Evolutionary conservation across 1,140 invertebrate genomes (phyloP).

Genomic region (Drosophila parvula): DNA sequence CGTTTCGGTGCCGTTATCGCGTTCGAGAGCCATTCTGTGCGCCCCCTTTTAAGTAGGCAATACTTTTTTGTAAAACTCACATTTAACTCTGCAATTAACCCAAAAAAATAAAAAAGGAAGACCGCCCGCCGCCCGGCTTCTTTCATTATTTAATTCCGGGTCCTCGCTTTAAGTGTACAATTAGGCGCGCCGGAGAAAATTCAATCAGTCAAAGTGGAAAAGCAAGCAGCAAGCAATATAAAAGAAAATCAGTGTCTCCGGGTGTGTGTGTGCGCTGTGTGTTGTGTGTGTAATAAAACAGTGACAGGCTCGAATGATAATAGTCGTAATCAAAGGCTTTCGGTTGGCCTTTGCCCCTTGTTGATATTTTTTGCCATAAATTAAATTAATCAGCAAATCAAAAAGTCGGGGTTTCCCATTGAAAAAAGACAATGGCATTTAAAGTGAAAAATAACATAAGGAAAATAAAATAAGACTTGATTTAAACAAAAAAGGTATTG

Average conservation of each 20-base stretch:
- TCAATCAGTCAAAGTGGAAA: slow-evolving; percentile 46
- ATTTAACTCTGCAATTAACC: slow-evolving; percentile 48
- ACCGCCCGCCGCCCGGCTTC: not conserved
- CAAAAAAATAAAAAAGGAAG: slow-evolving; percentile 8
- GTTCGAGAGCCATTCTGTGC: slow-evolving; percentile 13
- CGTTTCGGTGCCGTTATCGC: slow-evolving; percentile 36
- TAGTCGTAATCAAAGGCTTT: slow-evolving; percentile 42
- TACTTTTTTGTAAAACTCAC: slow-evolving; percentile 49
- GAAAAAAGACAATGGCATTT: not conserved
- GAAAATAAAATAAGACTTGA: not conserved
- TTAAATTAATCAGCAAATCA: slow-evolving; percentile 4
- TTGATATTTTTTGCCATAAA: slow-evolving; percentile 33
- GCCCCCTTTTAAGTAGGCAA: slow-evolving; percentile 61
- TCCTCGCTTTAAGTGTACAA: slow-evolving; percentile 35
- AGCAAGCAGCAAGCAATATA: slow-evolving; percentile 22
- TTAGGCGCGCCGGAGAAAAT: slow-evolving; percentile 40
- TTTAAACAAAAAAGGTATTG: slow-evolving; percentile 1
- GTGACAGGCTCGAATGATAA: slow-evolving; percentile 31
- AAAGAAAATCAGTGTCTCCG: slow-evolving; percentile 11
- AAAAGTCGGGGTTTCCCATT: not conserved
- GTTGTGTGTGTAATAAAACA: slow-evolving; percentile 32
- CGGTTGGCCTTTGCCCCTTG: slow-evolving; percentile 35
- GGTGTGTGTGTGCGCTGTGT: slow-evolving; percentile 23
- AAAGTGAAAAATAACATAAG: not conserved
- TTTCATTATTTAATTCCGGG: slow-evolving; percentile 41